Base-by-base conservation (phyloP, 2,888 invertebrate species). In the Caenorhabditis sp. region DNA sequence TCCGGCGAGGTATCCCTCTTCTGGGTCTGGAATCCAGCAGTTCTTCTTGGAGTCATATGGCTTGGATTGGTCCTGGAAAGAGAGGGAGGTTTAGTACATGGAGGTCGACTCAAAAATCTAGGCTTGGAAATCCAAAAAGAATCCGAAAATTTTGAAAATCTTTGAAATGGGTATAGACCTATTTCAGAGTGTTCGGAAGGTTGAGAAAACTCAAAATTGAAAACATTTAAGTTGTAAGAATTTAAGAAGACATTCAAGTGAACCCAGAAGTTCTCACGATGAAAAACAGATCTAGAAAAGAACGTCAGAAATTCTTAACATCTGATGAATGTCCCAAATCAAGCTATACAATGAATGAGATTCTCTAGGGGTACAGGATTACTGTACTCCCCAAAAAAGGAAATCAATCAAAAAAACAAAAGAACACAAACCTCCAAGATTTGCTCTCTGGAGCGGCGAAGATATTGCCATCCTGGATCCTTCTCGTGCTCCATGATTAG, bases 1-100 rank as follows among this genome's bases (percentile, higher is more conserved):
- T 93, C 97, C 98, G 94, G 96, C 95, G 92, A 97, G 93, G 94
- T 96, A 98, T 93, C 98, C 98, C 74, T 90, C 90, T 63, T 90
- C 90, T 10, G 89, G 83, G 77, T 89, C 90, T 10, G 89, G 90
- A 14, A 90, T 80, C 90, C 90, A 90, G 75, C 82, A 80, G 82
- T 90, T 89, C 82, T 89, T 89, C 87, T 90, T 90, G 22, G 88
- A 88, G 75, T 90, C 90, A 77, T 87, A 90, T 41, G 88, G 87
- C 76, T 84, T 80, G 56, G 88, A 87, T 77, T 89, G 88, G 58
- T 88, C 89, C 88, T 89, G 82, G 14, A 87, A 83, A n/a, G 26
- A 19, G 12, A 2, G 14, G 26, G 47, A 47, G 10, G n/a, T n/a
- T n/a, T n/a, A n/a, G n/a, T n/a, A n/a, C n/a, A n/a, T n/a, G n/a